Evolutionary conservation across 2,113 vertebrate genomes (phyloP).

Genomic region (Barnardius zonarius): DNA sequence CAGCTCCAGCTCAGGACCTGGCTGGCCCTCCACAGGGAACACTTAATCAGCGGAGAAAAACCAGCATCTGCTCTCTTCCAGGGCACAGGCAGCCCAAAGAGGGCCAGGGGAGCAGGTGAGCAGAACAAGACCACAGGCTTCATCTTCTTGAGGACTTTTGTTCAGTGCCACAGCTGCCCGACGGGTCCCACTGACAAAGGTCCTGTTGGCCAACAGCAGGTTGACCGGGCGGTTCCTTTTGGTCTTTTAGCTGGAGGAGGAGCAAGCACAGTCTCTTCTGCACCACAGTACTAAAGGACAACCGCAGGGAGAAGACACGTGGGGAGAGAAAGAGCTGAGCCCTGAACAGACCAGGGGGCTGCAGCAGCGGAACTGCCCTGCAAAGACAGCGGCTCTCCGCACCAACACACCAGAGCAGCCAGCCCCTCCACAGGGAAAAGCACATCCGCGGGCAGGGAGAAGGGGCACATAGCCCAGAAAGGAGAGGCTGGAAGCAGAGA

Average conservation of each 20-base stretch:
- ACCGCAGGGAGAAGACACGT: background rate
- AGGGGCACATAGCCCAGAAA: fast-evolving
- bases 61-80: background rate
- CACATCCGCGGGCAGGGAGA: background rate
- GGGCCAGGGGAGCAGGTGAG: background rate
- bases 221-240: slow-evolving; percentile 20
- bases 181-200: slow-evolving; percentile 40
- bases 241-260: slow-evolving; percentile 47
- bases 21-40: background rate
- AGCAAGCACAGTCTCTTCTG: slow-evolving; percentile 55
- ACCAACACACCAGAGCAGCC: background rate
- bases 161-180: slow-evolving; percentile 29
- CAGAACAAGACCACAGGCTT: slow-evolving; percentile 36
- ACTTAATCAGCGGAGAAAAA: background rate
- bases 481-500: background rate
- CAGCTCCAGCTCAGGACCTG: background rate
- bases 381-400: background rate
- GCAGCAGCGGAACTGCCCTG: background rate
- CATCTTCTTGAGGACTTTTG: slow-evolving; percentile 14
- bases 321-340: background rate
- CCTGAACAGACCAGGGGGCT: background rate
- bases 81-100: background rate
- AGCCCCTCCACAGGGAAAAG: background rate
- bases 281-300: slow-evolving; percentile 46
- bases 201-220: slow-evolving; percentile 37